phyloP scores from a whole-genome alignment of 2,888 invertebrate genomes.

The Caenorhabditis panamensis region DNA sequence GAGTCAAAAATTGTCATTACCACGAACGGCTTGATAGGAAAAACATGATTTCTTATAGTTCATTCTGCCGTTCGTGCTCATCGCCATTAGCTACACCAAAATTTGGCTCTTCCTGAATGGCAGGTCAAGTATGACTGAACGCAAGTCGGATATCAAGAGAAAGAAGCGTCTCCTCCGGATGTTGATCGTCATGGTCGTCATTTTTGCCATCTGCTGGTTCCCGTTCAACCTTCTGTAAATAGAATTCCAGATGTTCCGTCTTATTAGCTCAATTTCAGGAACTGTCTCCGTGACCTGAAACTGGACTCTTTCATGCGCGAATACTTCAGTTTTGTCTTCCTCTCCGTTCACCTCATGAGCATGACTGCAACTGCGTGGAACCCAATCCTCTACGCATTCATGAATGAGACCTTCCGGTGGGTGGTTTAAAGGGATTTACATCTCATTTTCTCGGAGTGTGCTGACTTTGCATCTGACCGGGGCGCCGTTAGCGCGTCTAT shows the following conservation, averaged over 20 bases:
- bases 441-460: constrained; percentile 18
- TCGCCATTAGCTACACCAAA: constrained; percentile 93
- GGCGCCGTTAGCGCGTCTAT: not conserved
- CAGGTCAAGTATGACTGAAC: constrained; percentile 53
- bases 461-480: too few species aligned
- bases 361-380: constrained; percentile 87
- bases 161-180: constrained; percentile 91
- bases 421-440: constrained; percentile 44
- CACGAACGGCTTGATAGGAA: not conserved
- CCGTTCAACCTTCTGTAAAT: constrained; percentile 90
- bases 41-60: constrained; percentile 85
- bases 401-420: constrained; percentile 85
- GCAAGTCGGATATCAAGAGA: constrained; percentile 54
- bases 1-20: not conserved
- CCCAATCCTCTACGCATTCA: constrained; percentile 94
- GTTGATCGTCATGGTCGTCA: constrained; percentile 96
- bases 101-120: constrained; percentile 85
- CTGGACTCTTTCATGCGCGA: constrained; percentile 84
- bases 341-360: constrained; percentile 88
- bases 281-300: constrained; percentile 75
- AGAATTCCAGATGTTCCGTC: too few species aligned
- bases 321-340: constrained; percentile 92
- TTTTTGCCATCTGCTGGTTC: constrained; percentile 94
- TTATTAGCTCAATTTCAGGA: constrained; percentile 71
- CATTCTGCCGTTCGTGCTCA: constrained; percentile 93